A percentile compares a stretch with the other conserved stretches of the same genome.
Evolutionary conservation across 2,113 vertebrate species (phyloP).

Genomic region (Carassius gibelio): DNA sequence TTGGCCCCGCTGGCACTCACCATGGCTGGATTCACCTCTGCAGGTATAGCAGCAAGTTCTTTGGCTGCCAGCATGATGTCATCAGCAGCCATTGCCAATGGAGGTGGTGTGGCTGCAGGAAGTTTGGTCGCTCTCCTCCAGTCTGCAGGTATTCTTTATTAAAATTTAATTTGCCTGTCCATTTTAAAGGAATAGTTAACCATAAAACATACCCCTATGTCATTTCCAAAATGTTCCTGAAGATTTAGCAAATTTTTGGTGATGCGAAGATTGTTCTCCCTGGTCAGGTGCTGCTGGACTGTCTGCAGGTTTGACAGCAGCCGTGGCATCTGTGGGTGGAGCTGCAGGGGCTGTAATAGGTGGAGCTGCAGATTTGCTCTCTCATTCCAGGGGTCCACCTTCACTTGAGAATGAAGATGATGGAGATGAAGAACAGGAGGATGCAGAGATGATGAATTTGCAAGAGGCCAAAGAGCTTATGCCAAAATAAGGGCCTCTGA

Average conservation of each 20-base stretch:
- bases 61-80: constrained; percentile 48
- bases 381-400: neutral
- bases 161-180: neutral
- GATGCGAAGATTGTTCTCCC: neutral
- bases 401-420: neutral
- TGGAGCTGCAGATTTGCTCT: neutral
- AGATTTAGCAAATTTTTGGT: neutral
- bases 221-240: neutral
- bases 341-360: constrained; percentile 10
- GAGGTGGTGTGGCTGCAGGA: constrained; percentile 46
- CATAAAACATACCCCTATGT: neutral
- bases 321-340: neutral
- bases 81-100: constrained; percentile 38
- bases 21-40: constrained; percentile 41
- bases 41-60: constrained; percentile 49
- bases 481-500: neutral
- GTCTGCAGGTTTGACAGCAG: neutral
- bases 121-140: constrained; percentile 51
- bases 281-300: constrained; percentile 19
- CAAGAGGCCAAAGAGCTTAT: neutral
- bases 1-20: neutral
- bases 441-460: neutral
- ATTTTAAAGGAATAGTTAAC: neutral
- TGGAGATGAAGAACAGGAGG: too few species aligned
- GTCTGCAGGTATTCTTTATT: constrained; percentile 42